Percentiles rank a stretch among this genome's conserved stretches.
Evolutionary conservation across 2,113 vertebrate species (phyloP).

Genomic region (Cryptotis parvus): DNA sequence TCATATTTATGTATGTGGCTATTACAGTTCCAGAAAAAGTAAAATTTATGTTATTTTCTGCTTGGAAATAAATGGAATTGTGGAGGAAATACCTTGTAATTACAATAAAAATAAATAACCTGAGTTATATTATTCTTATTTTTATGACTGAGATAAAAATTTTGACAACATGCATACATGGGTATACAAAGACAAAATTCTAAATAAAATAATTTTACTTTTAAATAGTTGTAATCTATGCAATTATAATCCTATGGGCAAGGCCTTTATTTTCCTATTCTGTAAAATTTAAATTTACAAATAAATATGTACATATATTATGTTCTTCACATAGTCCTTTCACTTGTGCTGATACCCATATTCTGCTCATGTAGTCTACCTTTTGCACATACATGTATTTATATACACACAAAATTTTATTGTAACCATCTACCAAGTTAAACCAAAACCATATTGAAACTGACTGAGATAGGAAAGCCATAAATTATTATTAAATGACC

Average conservation of each 20-base stretch:
- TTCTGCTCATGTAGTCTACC: not conserved
- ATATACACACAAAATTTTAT: not conserved
- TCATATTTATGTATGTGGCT: conserved; percentile 45
- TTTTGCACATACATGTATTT: not conserved
- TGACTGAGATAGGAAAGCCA: conserved; percentile 37
- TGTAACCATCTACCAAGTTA: not conserved
- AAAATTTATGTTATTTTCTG: conserved; percentile 1
- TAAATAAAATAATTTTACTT: not conserved
- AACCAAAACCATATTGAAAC: not conserved
- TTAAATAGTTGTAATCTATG: conserved; percentile 24
- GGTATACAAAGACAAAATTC: not conserved
- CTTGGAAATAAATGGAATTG: conserved; percentile 65
- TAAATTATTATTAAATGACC: not conserved
- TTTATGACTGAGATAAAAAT: not conserved
- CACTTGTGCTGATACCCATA: not conserved
- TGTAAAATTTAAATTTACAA: not conserved
- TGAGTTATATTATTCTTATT: not conserved
- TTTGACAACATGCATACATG: not conserved
- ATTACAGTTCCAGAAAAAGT: conserved; percentile 50
- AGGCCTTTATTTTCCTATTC: conserved; percentile 21
- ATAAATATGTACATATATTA: too few relatives aligned
- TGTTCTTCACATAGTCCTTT: conserved; percentile 23
- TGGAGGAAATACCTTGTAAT: not conserved
- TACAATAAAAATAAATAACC: not conserved
- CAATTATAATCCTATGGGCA: not conserved